These are phyloP conservation scores for Discoglossus pictus DNA, from an alignment of 2,797 vertebrate genomes.

Conservation along the genomic window DNA sequence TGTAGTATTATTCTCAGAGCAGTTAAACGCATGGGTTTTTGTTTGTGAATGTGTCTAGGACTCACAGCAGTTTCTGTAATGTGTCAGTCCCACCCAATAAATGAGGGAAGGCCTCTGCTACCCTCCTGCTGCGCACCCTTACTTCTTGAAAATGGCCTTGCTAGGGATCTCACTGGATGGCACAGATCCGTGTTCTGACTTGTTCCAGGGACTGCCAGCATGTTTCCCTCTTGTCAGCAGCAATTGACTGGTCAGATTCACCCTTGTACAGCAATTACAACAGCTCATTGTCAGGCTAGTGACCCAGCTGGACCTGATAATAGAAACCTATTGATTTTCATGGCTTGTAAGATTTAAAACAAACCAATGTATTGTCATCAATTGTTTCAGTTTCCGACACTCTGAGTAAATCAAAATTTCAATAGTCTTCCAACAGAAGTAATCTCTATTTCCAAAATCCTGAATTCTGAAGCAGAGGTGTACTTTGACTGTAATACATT, in stretches of 20 bases:
- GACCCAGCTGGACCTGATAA: conserved; percentile 96
- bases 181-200: conserved; percentile 93
- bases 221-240: conserved; percentile 95
- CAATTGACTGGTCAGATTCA: conserved; percentile 87
- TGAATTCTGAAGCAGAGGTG: neutral
- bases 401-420: conserved; percentile 60
- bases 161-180: conserved; percentile 71
- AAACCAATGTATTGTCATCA: conserved; percentile 77
- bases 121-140: conserved; percentile 64
- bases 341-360: conserved; percentile 79
- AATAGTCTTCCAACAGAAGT: conserved; percentile 42
- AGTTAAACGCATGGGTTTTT: neutral
- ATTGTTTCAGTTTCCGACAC: conserved; percentile 67
- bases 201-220: conserved; percentile 89
- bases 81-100: conserved; percentile 34
- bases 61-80: neutral
- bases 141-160: conserved; percentile 72
- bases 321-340: conserved; percentile 99
- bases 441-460: conserved; percentile 3
- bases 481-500: neutral
- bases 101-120: conserved; percentile 28
- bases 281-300: conserved; percentile 97
- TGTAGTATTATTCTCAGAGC: neutral
- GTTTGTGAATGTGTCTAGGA: conserved; percentile 13
- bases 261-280: conserved; percentile 82